Conservation (phyloP, 2,113 vertebrate species). For the Macquaria ambigua region DNA sequence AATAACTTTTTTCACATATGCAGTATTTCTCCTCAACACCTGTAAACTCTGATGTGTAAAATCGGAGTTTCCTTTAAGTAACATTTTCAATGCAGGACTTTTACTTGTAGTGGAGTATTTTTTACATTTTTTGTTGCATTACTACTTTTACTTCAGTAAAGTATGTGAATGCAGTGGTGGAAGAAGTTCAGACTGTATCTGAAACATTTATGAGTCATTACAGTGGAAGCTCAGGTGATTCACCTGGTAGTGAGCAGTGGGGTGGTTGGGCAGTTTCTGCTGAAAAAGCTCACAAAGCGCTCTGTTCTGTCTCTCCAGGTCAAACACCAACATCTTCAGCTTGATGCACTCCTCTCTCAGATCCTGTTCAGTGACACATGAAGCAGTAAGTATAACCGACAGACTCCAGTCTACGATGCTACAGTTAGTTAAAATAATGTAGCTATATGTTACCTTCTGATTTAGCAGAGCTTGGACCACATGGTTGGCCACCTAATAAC, state of each 20-base stretch:
- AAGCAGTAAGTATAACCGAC: neutral
- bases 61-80: no score
- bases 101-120: no score
- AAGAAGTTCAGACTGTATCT: neutral
- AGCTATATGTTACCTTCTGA: conserved; percentile 88
- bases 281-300: conserved; percentile 93
- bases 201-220: neutral
- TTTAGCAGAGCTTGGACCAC: conserved; percentile 96
- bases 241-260: conserved; percentile 90
- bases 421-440: neutral
- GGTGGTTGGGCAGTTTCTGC: conserved; percentile 92
- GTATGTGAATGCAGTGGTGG: neutral
- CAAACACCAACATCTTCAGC: conserved; percentile 95
- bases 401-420: accelerated
- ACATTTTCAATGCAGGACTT: no score
- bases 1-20: no score
- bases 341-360: conserved; percentile 97
- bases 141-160: no score
- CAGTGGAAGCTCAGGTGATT: neutral
- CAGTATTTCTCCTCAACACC: no score
- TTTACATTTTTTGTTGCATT: no score
- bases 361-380: conserved; percentile 83
- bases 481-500: conserved; percentile 92
- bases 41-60: no score
- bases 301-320: conserved; percentile 96